Conservation (phyloP, 1,140 invertebrate genomes). For the Fopius arisanus region DNA sequence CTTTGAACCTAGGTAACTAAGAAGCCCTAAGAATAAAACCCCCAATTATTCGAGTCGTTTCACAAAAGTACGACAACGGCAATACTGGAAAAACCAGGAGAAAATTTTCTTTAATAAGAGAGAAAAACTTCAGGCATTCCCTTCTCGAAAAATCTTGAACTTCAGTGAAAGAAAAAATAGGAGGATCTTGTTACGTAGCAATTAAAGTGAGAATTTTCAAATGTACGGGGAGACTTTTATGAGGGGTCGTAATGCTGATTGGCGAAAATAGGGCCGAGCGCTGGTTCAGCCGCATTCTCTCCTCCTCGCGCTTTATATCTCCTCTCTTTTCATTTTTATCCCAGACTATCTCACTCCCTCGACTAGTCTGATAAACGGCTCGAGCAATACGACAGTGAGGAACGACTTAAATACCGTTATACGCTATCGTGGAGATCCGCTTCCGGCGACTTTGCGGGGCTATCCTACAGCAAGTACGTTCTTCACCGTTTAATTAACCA, state of each 20-base stretch:
- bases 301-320: constrained; percentile 1
- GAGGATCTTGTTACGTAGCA: constrained; percentile 11
- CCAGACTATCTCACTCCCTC: background rate
- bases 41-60: too few relatives aligned
- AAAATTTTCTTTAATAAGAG: too few relatives aligned
- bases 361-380: constrained; percentile 10
- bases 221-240: constrained; percentile 19
- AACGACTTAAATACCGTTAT: constrained; percentile 13
- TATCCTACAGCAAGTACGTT: background rate
- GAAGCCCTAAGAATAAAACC: too few relatives aligned
- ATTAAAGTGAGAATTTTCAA: constrained; percentile 21
- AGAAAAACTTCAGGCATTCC: too few relatives aligned
- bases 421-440: constrained; percentile 12
- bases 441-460: background rate
- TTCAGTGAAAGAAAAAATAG: background rate
- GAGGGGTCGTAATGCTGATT: constrained; percentile 18
- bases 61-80: too few relatives aligned
- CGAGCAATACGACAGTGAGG: constrained; percentile 5
- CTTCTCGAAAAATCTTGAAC: too few relatives aligned
- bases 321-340: constrained; percentile 25
- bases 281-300: background rate
- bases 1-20: too few relatives aligned
- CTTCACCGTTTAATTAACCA: constrained; percentile 11
- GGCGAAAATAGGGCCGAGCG: background rate
- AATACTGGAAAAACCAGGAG: too few relatives aligned